These are phyloP conservation scores for Pseudomyrmex cubaensis DNA, from an alignment of 1,140 invertebrate species.

Conservation along the genomic window DNA sequence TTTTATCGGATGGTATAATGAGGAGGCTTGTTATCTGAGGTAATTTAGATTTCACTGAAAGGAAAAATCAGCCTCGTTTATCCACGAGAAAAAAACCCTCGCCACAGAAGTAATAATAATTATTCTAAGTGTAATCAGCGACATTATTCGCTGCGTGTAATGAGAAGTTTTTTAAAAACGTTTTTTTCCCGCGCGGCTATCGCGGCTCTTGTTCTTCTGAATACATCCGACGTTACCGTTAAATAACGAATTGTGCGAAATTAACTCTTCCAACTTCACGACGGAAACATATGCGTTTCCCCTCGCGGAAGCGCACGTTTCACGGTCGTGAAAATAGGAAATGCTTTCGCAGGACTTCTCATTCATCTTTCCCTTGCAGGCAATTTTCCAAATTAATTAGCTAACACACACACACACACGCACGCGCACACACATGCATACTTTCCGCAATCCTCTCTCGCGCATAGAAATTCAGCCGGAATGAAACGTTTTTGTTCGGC, in stretches of 20 bases:
- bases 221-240: background rate
- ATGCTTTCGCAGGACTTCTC: background rate
- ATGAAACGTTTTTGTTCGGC: constrained; percentile 41
- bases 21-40: too few species aligned
- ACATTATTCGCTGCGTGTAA: background rate
- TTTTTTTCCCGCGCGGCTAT: background rate
- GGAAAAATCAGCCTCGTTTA: background rate
- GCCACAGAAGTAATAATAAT: background rate
- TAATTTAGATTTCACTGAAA: background rate
- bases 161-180: background rate
- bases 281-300: background rate
- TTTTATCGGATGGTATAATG: background rate
- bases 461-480: background rate
- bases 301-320: background rate
- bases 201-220: background rate
- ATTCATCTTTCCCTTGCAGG: background rate
- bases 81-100: background rate
- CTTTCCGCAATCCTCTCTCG: background rate
- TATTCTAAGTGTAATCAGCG: background rate
- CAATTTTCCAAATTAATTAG: constrained; percentile 50
- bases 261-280: background rate
- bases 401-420: constrained; percentile 39
- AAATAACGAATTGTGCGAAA: background rate
- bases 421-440: background rate
- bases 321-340: background rate